Evolutionary conservation across 2,113 vertebrate genomes (phyloP), one percentile per base, ranked within the genome.

Genomic region (Neodontobutis hainanensis): DNA sequence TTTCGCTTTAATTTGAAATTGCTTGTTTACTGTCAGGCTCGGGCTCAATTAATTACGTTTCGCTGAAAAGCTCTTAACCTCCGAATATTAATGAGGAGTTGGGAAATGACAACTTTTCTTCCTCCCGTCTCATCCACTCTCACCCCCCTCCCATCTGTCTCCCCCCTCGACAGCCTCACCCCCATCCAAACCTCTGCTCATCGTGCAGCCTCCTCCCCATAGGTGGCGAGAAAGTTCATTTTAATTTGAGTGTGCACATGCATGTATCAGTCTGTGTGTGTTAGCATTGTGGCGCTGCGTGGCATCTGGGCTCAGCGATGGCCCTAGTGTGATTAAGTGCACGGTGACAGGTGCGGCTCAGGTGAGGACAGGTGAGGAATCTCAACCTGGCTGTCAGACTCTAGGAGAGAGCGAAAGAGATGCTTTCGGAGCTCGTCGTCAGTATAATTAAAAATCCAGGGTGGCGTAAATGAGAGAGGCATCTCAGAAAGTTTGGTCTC

Each of bases 1-100:
- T 98, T 98, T 98, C 92, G 93, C 95, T 97, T 98, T 98, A 98
- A 98, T 98, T 97, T 98, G 96, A 98, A 99, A 98, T 98, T 97
- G 96, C 96, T 98, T 99, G 96, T 99, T 98, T 99, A 98, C 96
- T 97, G 95, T 99, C 97, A 96, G 88, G 94, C 94, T 93, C 94
- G 92, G 95, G 94, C 96, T 97, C 96, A 97, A 99, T 98, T 98
- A 99, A 99, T 99, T 98, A 99, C 95, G 95, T 98, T 98, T 98
- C 95, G 95, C 95, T 96, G 96, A 99, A 98, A 98, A 96, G 96
- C 95, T 98, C 96, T 96, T 97, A 97, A 99, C 96, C 96, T 97
- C 95, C 88, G 96, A 97, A 99, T 99, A 98, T 99, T 99, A 98
- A 98, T 98, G 96, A 98, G 95, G 94, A 94, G 93, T 94, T 94